A percentile compares a stretch with the other conserved stretches of the same genome.
phyloP scores from a whole-genome alignment of 2,797 vertebrate species.

The Coendou prehensilis region DNA sequence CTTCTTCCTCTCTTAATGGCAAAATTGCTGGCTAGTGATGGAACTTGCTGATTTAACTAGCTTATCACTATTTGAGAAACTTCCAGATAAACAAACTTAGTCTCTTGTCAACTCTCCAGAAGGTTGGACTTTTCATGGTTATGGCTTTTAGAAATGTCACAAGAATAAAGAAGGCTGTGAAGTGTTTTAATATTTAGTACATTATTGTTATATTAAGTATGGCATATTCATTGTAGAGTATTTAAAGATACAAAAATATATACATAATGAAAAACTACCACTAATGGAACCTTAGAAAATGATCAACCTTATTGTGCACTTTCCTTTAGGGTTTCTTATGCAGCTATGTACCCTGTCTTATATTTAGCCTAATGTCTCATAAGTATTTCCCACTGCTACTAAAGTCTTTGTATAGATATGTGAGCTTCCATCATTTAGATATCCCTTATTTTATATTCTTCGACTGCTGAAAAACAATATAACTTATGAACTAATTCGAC shows the following conservation, averaged over 20 bases:
- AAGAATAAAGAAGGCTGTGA: background rate
- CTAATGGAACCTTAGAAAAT: background rate
- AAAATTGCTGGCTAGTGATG: background rate
- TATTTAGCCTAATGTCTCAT: background rate
- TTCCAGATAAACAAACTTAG: background rate
- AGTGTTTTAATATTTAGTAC: conserved; percentile 4
- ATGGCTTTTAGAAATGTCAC: conserved; percentile 26
- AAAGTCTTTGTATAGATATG: background rate
- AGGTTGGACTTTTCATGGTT: conserved; percentile 10
- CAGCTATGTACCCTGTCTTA: background rate
- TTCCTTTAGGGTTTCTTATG: background rate
- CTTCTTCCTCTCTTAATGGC: background rate
- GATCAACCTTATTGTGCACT: background rate
- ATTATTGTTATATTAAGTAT: background rate
- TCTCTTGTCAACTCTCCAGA: background rate
- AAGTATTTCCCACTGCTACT: background rate
- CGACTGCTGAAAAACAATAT: background rate
- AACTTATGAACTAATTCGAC: background rate
- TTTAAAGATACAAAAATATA: background rate
- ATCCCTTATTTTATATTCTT: background rate
- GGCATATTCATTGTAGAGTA: background rate
- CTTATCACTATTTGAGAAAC: background rate
- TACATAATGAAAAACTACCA: background rate
- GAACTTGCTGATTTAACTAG: background rate
- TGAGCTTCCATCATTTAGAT: background rate